Evolutionary conservation across 2,113 vertebrate species (phyloP), one percentile per base, ranked within the genome.

Genomic region (Trichomycterus rosablanca): DNA sequence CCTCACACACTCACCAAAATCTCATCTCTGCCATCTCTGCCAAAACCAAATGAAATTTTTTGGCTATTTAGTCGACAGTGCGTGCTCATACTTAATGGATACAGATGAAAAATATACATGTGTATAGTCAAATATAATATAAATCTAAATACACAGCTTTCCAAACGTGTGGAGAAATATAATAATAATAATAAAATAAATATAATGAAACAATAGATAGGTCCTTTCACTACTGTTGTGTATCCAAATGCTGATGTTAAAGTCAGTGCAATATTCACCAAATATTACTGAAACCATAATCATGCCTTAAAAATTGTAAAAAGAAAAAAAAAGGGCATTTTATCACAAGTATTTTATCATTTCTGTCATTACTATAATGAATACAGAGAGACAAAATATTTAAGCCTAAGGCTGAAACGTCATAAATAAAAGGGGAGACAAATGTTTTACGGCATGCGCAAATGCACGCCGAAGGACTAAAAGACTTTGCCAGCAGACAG

Each of bases 401-500:
- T 18, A 37, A 1, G 3, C 24, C 46, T 32, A 7, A 8, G 59
- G 56, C 52, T 46, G n/a, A 44, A 51, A 20, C 23, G 23, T 24
- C 23, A 32, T 46, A 72, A 67, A 46, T 45, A 50, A 56, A 54
- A 35, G 46, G 51, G 39, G 46, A 75, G 71, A 71, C 76, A 79
- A 78, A 79, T 72, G 71, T 75, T 80, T 82, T 79, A 81, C 55
- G 72, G 79, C 63, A 51, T 68, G 50, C 40, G n/a, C 4, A 44
- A 70, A 73, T 19, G 67, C 66, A 73, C 67, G 3, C 46, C 18
- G 68, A 75, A 63, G 49, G 54, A 81, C 73, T 72, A 74, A 79
- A 77, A 79, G 80, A 50, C 68, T 72, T 78, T 79, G 67, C 64
- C 75, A 81, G 76, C 49, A 88, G 79, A 89, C 71, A 81, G 70